Evolutionary conservation across 2,113 vertebrate species (phyloP), one percentile per base, ranked within the genome.

Genomic region (Marcusenius ussheri): DNA sequence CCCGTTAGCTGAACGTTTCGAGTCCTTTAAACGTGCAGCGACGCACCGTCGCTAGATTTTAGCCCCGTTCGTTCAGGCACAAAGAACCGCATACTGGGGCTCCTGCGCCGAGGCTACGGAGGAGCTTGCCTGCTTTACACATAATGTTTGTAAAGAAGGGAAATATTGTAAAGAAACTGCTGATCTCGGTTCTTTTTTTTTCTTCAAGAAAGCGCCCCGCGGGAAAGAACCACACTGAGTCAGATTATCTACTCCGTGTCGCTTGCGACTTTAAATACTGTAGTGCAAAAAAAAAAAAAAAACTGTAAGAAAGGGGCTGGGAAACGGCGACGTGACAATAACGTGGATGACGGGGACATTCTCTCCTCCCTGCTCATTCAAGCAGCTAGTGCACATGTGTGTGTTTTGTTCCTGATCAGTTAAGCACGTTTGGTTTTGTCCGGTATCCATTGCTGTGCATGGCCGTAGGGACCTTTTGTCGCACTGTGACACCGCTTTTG

Each of bases 1-100:
- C 15, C 70, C 27, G 3, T 58, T 62, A n/a, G 19, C 4, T 10
- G 77, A 47, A 8, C 27, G 27, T 88, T 45, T n/a, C 49, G 45
- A 24, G 62, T 85, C 45, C 9, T 87, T 87, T 70, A 11, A 15
- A 42, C 45, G 50, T 46, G 51, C 56, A 46, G 31, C 45, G n/a
- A 39, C 53, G 1, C 15, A 83, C 35, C 0, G 80, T 47, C 45
- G 42, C 80, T 21, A 45, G 3, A 93, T 91, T 89, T 90, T 92
- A 90, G 93, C 92, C 92, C 88, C 86, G 62, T 19, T 84, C 35
- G 94, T 91, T 91, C 83, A 91, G 93, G 90, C 93, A 95, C 93
- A 94, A 95, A 93, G 94, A 89, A 58, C 49, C 45, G 74, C 88
- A 87, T 39, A 83, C 8, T 58, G 46, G n/a, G 89, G 90, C 87